Evolutionary conservation across 64 coral and sea anemone species (phyloP), one percentile per base, ranked within the genome.

Genomic region (Platygyra sinensis): DNA sequence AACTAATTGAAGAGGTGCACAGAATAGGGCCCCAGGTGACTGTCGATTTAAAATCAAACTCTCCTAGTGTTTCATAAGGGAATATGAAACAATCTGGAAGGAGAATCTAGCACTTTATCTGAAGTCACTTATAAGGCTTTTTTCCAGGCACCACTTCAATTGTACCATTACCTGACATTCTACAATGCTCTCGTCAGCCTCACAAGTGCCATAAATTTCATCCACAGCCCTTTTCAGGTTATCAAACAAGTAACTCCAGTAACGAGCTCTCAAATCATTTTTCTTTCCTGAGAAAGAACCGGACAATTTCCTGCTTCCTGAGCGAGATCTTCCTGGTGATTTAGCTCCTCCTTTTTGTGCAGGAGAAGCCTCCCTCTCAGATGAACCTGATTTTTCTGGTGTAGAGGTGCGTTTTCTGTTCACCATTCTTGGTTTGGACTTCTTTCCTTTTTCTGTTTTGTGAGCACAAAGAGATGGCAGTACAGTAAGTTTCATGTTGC

Each of bases 161-260:
- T 57, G 54, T 57, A 57, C 54, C 54, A 57, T 57, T 57, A 57
- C 54, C 54, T 57, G 54, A 89, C 97, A 99, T 89, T 99, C 97
- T 30, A 95, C 94, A 19, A 76, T 95, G 30, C 94, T 95, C 63
- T 99, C 94, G 67, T 99, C 97, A 29, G 89, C 78, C 87, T 99
- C 97, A 83, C 97, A 99, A 13, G 97, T 99, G 64, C 90, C 93
- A 59, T 99, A 99, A 42, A 99, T 99, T 78, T 99, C 97, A 91
- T 99, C 97, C 42, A 99, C 97, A 52, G 97, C 97, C 72, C 97
- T 95, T 80, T 93, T 99, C 10, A 99, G 79, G 72, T 99, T 99
- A 81, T 99, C 97, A 93, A 99, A 99, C 73, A 99, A 65, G 84
- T 99, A 99, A 30, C 94, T 94, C 97, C 97, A 99, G 27, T 99